Conservation (phyloP, 2,888 invertebrate species). For the Merodon equestris region DNA sequence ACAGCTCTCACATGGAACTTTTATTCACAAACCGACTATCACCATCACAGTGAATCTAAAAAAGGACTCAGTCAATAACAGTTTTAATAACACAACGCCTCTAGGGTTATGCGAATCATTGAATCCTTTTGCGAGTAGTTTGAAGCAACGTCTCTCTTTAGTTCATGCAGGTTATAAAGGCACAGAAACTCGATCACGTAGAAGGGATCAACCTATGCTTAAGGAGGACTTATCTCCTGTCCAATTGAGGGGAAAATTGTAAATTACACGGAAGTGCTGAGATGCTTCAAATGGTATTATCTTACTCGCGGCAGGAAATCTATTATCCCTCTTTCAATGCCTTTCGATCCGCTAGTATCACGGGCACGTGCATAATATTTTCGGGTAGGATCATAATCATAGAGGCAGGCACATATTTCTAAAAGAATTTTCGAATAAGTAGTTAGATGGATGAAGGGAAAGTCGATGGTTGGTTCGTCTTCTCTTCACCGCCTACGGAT, state of each 20-base stretch:
- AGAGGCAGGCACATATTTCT: no score
- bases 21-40: no score
- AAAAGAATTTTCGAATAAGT: no score
- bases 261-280: background rate
- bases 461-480: no score
- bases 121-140: no score
- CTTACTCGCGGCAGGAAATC: conserved; percentile 2
- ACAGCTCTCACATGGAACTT: background rate
- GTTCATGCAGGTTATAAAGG: no score
- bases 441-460: no score
- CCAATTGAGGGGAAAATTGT: conserved; percentile 29
- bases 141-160: no score
- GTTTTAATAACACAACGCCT: conserved; percentile 1
- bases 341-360: conserved; percentile 4
- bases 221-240: conserved; percentile 3
- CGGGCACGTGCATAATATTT: conserved; percentile 21
- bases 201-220: conserved; percentile 12
- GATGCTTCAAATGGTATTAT: background rate
- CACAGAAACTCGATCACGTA: conserved; percentile 36
- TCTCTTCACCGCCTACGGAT: no score
- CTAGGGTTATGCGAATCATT: background rate
- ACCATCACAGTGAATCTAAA: background rate
- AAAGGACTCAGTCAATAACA: background rate
- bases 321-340: background rate
- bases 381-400: no score